phyloP scores from a whole-genome alignment of 2,113 vertebrate genomes.

The Arvicanthis niloticus region DNA sequence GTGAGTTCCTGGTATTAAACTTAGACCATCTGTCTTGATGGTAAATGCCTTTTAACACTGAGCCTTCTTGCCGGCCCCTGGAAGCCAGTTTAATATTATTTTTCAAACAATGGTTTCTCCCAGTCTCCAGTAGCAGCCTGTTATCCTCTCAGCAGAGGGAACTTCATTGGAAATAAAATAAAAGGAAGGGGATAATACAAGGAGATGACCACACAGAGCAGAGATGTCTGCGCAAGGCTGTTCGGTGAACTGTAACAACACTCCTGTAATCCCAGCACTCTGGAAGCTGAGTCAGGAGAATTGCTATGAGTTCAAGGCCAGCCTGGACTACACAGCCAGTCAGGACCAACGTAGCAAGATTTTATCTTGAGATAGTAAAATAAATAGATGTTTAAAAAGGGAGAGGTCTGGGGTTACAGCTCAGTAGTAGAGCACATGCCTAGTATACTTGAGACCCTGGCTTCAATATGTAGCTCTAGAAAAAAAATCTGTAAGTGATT shows the following conservation, averaged over 20 bases:
- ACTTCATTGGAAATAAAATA: neutral
- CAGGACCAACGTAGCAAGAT: neutral
- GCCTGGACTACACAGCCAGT: no score
- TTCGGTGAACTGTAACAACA: neutral
- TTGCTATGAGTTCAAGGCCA: neutral
- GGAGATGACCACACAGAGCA: neutral
- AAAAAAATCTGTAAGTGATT: neutral
- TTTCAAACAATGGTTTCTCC: neutral
- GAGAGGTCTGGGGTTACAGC: neutral
- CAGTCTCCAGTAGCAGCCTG: neutral
- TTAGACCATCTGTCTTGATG: neutral
- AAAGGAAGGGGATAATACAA: neutral
- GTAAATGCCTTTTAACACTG: neutral
- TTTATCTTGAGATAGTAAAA: neutral
- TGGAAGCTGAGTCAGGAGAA: neutral
- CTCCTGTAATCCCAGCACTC: neutral
- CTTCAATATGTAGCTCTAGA: neutral
- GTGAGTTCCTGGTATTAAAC: neutral
- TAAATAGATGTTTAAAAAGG: neutral
- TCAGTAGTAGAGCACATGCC: neutral
- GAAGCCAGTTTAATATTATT: neutral
- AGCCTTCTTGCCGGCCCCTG: neutral
- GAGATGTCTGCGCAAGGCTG: neutral
- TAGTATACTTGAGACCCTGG: neutral
- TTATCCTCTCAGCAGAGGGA: constrained; percentile 44